A percentile compares a stretch with the other conserved stretches of the same genome.
Conservation (phyloP, 1,140 invertebrate species). For the Gryllus bimaculatus region DNA sequence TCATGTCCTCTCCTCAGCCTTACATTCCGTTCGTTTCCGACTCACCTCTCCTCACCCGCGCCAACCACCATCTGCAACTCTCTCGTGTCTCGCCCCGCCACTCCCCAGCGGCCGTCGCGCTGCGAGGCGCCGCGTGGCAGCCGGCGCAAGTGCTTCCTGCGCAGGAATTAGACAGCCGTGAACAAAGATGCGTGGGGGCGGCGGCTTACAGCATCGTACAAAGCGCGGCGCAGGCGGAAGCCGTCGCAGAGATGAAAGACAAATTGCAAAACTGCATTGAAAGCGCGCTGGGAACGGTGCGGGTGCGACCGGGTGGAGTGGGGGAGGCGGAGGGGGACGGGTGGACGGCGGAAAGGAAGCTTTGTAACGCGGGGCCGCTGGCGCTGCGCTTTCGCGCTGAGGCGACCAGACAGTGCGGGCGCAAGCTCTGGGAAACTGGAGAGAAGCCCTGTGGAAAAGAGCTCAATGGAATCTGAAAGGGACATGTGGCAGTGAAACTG, state of each 20-base stretch:
- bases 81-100: no score
- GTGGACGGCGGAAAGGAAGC: neutral
- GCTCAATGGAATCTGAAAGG: no score
- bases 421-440: no score
- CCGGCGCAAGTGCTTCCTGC: neutral
- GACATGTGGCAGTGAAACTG: no score
- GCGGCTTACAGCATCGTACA: neutral
- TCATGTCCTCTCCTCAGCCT: no score
- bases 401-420: no score
- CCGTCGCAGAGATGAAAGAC: neutral
- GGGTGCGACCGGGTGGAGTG: neutral
- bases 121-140: no score
- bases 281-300: neutral
- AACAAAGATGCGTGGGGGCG: neutral
- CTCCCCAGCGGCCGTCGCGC: no score
- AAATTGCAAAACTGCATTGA: neutral
- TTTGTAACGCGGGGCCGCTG: neutral
- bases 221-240: neutral
- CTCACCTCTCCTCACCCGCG: no score
- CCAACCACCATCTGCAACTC: no score
- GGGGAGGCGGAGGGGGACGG: neutral
- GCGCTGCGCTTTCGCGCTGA: neutral
- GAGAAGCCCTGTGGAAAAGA: no score
- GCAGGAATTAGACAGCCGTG: neutral
- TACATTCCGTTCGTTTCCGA: no score